Evolutionary conservation across 2,888 invertebrate genomes (phyloP).

Genomic region (Tinea semifulvella): DNA sequence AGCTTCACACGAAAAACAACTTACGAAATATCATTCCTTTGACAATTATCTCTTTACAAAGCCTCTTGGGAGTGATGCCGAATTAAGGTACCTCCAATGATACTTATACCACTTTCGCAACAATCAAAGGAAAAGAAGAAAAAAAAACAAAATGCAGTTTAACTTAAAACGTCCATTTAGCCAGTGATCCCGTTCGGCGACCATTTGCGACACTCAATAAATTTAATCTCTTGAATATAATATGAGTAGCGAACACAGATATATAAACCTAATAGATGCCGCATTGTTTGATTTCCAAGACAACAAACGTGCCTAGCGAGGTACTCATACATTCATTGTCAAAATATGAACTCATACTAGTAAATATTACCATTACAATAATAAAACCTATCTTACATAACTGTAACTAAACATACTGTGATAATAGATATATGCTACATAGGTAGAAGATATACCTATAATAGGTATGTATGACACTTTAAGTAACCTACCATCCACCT

Average conservation of each 20-base stretch:
- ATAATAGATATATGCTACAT: no score
- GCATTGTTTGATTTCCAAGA: no score
- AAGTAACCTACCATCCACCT: no score
- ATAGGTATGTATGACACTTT: no score
- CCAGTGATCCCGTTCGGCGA: background rate
- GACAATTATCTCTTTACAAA: background rate
- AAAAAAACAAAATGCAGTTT: constrained; percentile 5
- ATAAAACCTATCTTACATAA: no score
- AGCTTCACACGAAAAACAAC: background rate
- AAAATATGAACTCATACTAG: no score
- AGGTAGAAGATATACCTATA: no score
- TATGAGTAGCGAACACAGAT: constrained; percentile 11
- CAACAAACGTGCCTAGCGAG: no score
- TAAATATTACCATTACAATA: no score
- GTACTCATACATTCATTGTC: no score
- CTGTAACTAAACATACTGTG: no score
- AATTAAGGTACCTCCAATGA: constrained; percentile 2
- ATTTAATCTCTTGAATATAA: constrained; percentile 13
- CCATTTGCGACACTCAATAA: constrained; percentile 11
- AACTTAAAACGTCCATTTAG: constrained; percentile 11
- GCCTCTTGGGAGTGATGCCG: background rate
- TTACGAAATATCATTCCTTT: background rate
- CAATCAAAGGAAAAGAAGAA: background rate
- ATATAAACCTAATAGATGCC: no score
- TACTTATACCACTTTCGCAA: constrained; percentile 8